Conservation (phyloP, 2,113 vertebrate genomes). For the Galbula dea region DNA sequence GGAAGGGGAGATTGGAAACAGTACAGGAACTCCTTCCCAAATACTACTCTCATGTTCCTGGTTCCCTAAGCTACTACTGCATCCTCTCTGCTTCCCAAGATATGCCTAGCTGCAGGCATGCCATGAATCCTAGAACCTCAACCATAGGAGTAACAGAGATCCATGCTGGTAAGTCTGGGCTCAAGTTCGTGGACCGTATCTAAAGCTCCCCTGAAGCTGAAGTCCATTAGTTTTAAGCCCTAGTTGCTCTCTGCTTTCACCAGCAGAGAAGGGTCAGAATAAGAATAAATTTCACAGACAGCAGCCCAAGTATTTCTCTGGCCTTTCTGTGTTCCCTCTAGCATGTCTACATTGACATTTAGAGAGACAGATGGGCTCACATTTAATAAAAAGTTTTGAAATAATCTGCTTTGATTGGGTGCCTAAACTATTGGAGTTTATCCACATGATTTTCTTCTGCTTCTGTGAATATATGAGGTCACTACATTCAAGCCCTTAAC, state of each 20-base stretch:
- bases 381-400: slow-evolving; percentile 21
- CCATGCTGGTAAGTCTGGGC: neutral
- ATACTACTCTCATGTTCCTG: neutral
- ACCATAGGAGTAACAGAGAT: neutral
- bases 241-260: slow-evolving; percentile 20
- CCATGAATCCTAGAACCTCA: neutral
- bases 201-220: neutral
- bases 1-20: neutral
- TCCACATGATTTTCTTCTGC: neutral
- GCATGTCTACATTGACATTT: slow-evolving; percentile 24
- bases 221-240: slow-evolving; percentile 10
- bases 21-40: neutral
- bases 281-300: slow-evolving; percentile 21
- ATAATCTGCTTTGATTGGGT: neutral
- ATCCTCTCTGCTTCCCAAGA: neutral
- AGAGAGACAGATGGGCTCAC: neutral
- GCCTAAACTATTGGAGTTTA: neutral
- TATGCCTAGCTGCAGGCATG: neutral
- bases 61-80: neutral
- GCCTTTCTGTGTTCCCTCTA: slow-evolving; percentile 25
- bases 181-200: neutral
- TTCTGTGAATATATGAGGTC: neutral
- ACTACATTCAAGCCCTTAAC: neutral
- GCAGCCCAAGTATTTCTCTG: neutral
- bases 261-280: neutral